phyloP scores from a whole-genome alignment of 1,140 invertebrate genomes.

The Lineus longissimus region DNA sequence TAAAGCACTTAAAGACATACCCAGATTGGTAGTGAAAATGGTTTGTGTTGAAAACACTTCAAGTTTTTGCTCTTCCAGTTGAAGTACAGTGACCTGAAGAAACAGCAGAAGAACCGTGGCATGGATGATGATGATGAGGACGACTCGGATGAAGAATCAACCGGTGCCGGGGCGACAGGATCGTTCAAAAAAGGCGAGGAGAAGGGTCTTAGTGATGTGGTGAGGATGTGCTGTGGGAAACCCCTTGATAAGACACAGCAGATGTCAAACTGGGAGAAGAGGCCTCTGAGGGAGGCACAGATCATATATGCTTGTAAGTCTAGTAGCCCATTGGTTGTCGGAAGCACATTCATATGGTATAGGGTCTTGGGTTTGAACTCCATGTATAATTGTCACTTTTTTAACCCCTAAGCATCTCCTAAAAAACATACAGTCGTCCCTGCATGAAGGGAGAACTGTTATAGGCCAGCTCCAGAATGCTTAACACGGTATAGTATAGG shows the following conservation, averaged over 20 bases:
- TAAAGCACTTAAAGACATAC: no score
- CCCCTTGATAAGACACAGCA: constrained; percentile 76
- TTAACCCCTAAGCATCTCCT: background rate
- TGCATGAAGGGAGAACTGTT: no score
- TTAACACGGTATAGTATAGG: no score
- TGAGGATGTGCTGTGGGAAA: constrained; percentile 67
- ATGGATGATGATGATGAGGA: background rate
- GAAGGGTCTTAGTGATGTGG: constrained; percentile 65
- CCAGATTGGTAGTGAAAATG: no score
- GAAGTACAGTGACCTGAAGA: no score
- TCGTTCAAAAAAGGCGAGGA: constrained; percentile 15
- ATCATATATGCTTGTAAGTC: constrained; percentile 69
- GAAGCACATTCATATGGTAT: background rate
- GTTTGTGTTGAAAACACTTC: no score
- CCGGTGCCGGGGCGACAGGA: constrained; percentile 5
- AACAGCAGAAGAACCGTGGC: no score
- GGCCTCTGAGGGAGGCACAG: constrained; percentile 72
- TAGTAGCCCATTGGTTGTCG: no score
- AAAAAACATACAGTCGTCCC: no score
- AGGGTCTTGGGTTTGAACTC: constrained; percentile 10
- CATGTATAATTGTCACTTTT: background rate
- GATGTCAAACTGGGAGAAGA: constrained; percentile 80
- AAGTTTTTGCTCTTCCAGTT: no score
- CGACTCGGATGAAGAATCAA: background rate
- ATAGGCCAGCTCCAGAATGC: no score